Evolutionary conservation across 2,113 vertebrate genomes (phyloP), one percentile per base, ranked within the genome.

Genomic region (Cyprinus carpio): DNA sequence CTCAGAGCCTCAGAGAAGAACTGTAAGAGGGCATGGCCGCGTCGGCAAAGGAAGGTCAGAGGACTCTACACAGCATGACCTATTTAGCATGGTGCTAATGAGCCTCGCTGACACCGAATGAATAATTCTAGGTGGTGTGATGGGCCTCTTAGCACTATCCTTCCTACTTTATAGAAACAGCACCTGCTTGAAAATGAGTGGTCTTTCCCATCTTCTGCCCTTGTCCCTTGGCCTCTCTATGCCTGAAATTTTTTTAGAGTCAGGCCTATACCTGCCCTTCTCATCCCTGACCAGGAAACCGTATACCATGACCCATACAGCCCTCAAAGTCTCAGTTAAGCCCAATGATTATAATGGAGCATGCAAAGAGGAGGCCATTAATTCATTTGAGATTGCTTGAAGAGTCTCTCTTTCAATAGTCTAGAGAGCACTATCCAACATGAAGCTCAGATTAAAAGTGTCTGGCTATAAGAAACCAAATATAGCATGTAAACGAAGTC

Each of bases 11-110:
- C 20, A 12, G 78, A 49, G 78, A n/a, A 64, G 40, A 65, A 29
- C 37, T 23, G 15, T 46, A 64, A 51, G 80, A 37, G 43, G 18
- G 64, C 60, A 64, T n/a, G n/a, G 58, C 29, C 1, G 31, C 12
- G n/a, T 85, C 10, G 18, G 43, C 4, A 71, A 67, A 27, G 46
- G 25, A 71, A 82, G 80, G 80, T 82, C 80, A 82, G 64, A 82
- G 80, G 46, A 20, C 64, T 71, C 56, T 37, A 74, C 79, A 51
- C 69, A 82, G 74, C 64, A 64, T 51, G 56, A 86, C 85, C 79
- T 62, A 82, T 72, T 82, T 86, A 81, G 80, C 60, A 49, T n/a
- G 25, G 71, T 76, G 69, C 85, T 86, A 86, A 86, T 86, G 85
- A 86, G 79, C 62, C 27, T 65, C 29, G 15, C 34, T 64, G 78